Percentiles rank a stretch among this genome's conserved stretches.
Conservation (phyloP, 2,888 invertebrate species). For the Pharmacophagus antenor region DNA sequence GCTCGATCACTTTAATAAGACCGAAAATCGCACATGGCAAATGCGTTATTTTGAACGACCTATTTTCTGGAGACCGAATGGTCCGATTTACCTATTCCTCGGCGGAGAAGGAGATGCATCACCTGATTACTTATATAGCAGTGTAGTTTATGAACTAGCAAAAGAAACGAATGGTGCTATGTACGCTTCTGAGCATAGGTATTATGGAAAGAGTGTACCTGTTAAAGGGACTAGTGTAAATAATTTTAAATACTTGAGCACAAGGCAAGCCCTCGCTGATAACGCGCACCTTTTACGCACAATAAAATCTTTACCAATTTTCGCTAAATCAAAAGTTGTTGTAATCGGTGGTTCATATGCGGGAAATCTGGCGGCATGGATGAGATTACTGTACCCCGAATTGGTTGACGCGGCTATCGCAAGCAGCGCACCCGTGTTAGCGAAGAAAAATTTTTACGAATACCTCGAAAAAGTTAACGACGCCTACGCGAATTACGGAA, state of each 20-base stretch:
- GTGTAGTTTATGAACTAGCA: constrained; percentile 59
- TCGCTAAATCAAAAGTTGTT: constrained; percentile 57
- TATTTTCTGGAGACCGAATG: constrained; percentile 52
- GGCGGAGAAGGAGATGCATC: constrained; percentile 59
- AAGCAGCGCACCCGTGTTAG: constrained; percentile 68
- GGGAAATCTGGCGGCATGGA: constrained; percentile 70
- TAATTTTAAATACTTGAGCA: constrained; percentile 57
- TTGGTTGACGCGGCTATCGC: constrained; percentile 64
- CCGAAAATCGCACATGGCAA: constrained; percentile 53
- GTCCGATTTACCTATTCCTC: constrained; percentile 62
- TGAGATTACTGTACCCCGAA: constrained; percentile 61
- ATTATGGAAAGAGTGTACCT: constrained; percentile 67
- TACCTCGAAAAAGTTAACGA: constrained; percentile 64
- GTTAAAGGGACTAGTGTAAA: constrained; percentile 47
- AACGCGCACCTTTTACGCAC: constrained; percentile 48
- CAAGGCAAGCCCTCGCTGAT: constrained; percentile 66
- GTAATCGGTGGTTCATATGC: constrained; percentile 69
- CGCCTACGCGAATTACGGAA: constrained; percentile 59
- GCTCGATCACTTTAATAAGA: constrained; percentile 59
- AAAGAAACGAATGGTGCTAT: constrained; percentile 67
- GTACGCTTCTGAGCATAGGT: constrained; percentile 64
- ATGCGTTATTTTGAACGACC: constrained; percentile 65
- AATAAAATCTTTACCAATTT: constrained; percentile 48
- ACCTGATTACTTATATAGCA: constrained; percentile 51
- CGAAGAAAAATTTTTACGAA: constrained; percentile 65